Conservation (phyloP, 1,140 invertebrate genomes). For the Heliconius himera region DNA sequence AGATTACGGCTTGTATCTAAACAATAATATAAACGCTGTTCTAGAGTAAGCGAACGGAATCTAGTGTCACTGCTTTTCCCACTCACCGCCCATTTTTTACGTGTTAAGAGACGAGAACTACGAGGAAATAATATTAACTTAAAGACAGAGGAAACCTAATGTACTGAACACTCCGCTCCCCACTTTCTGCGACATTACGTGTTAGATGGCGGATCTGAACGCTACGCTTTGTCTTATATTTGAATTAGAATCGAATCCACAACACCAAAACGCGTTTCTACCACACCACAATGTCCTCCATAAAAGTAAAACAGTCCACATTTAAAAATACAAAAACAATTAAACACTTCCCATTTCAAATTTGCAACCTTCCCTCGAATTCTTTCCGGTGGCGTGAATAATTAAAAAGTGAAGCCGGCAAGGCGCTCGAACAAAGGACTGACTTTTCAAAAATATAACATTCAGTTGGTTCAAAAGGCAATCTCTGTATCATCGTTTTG, state of each 20-base stretch:
- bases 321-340: constrained; percentile 13
- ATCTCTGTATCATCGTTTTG: neutral
- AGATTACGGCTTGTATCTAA: no score
- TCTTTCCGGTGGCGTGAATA: constrained; percentile 24
- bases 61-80: no score
- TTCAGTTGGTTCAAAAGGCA: neutral
- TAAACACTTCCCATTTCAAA: constrained; percentile 22
- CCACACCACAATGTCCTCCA: no score
- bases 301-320: neutral
- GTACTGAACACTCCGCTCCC: neutral
- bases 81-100: no score
- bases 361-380: constrained; percentile 20
- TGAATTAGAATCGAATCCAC: no score
- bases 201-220: neutral
- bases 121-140: no score
- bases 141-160: neutral
- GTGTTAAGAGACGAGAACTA: no score
- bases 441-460: neutral
- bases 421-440: constrained; percentile 24
- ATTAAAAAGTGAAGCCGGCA: constrained; percentile 22
- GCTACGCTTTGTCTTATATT: neutral
- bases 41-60: no score
- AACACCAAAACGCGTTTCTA: no score
- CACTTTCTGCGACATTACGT: no score
- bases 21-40: no score